These are phyloP conservation scores for Sebastes vulpes DNA, from an alignment of 2,797 vertebrate species.

Conservation along the genomic window DNA sequence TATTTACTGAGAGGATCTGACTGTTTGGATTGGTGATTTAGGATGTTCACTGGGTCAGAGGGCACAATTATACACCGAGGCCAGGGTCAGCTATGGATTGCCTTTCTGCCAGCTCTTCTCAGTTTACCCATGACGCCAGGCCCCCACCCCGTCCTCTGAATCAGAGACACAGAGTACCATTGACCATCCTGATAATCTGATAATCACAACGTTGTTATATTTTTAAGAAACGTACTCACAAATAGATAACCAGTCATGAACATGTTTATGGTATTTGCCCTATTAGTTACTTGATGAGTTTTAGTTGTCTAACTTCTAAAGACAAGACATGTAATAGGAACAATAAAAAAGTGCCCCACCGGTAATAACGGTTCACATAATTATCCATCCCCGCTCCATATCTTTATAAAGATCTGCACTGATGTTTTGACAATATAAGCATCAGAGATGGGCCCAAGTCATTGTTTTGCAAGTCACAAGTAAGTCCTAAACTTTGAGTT, in stretches of 20 bases:
- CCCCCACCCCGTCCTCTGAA: constrained; percentile 24
- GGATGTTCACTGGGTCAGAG: constrained; percentile 79
- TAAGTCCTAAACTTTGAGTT: no score
- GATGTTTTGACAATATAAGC: background rate
- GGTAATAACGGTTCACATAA: background rate
- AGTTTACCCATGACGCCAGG: constrained; percentile 67
- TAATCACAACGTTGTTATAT: background rate
- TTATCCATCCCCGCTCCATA: background rate
- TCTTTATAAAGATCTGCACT: background rate
- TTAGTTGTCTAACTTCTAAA: background rate
- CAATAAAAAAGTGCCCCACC: background rate
- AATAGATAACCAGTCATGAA: background rate
- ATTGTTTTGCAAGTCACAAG: no score
- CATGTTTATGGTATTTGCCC: rapidly evolving
- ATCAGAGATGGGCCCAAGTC: no score
- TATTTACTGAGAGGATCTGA: constrained; percentile 66
- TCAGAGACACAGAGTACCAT: background rate
- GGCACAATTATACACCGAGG: constrained; percentile 79
- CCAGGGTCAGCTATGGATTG: constrained; percentile 76
- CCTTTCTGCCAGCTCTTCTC: constrained; percentile 73
- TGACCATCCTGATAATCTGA: constrained; percentile 1
- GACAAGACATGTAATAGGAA: background rate
- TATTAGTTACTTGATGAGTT: background rate
- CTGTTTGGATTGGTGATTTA: constrained; percentile 83
- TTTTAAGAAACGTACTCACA: background rate